Evolutionary conservation across 1,140 invertebrate genomes (phyloP).

Genomic region (Ruditapes philippinarum): DNA sequence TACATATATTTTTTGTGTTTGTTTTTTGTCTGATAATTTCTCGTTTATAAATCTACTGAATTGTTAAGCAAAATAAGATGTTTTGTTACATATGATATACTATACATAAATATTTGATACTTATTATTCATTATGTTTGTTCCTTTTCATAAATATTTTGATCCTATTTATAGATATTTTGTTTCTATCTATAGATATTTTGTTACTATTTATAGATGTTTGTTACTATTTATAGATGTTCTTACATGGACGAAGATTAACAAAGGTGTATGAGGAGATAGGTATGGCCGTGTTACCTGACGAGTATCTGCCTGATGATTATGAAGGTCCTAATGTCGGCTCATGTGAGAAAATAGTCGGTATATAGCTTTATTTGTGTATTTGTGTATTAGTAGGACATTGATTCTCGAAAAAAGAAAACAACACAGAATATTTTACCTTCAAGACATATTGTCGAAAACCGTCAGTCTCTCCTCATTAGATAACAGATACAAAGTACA

Average conservation of each 20-base stretch:
- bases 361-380: background rate
- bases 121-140: no score
- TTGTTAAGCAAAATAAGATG: no score
- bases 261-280: background rate
- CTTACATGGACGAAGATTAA: slow-evolving; percentile 2
- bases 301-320: slow-evolving; percentile 37
- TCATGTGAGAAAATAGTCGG: background rate
- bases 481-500: background rate
- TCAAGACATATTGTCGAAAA: background rate
- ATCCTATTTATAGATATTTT: no score
- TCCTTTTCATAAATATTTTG: no score
- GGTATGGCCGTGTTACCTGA: background rate
- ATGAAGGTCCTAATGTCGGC: background rate
- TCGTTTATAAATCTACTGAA: no score
- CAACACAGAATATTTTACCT: background rate
- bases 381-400: background rate
- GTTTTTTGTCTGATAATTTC: no score
- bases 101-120: no score
- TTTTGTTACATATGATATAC: no score
- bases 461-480: background rate
- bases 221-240: background rate
- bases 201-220: no score
- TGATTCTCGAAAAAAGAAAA: background rate
- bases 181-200: no score
- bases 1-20: no score